Evolutionary conservation across 2,113 vertebrate species (phyloP), one percentile per base, ranked within the genome.

Genomic region (Lasiurus cinereus): DNA sequence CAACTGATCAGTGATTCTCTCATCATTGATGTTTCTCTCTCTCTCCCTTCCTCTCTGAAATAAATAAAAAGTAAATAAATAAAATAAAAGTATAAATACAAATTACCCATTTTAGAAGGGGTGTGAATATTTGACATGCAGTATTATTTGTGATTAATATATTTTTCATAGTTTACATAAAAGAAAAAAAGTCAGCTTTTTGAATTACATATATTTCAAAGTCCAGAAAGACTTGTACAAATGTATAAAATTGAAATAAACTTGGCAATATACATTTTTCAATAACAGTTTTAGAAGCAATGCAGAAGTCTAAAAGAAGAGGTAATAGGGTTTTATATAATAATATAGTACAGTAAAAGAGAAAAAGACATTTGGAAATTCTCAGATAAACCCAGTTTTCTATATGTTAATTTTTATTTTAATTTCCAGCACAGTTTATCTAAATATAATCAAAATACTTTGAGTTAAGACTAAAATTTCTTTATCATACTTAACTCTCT

Each of bases 111-210:
- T 73, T 73, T 77, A n/a, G 8, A 78, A 56, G 14, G 7, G 54
- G 0, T 78, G 13, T 22, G 10, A 1, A 43, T 83, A 12, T 76
- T 91, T 74, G 39, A 24, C 4, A 13, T 83, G 3, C 2, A 46
- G 11, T 66, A 56, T 50, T 56, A 87, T 54, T 93, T 90, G 56
- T 90, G 19, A 84, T 24, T 83, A 84, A 67, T 54, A 8, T 86
- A 7, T 88, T 31, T 91, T 93, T 80, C 85, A 86, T 77, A 48
- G 14, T 90, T 95, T 39, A 13, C 18, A 62, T 89, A 27, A 59
- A 82, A 89, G 29, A 43, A 6, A 27, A 59, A 84, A 77, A 64
- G 33, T 31, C 10, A 84, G 10, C 15, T 33, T 83, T 19, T 70
- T 6, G 12, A 52, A 88, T 69, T 83, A 22, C 7, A 4, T 59